Evolutionary conservation across 1,140 invertebrate species (phyloP).

Genomic region (Drosophila bipectinata): DNA sequence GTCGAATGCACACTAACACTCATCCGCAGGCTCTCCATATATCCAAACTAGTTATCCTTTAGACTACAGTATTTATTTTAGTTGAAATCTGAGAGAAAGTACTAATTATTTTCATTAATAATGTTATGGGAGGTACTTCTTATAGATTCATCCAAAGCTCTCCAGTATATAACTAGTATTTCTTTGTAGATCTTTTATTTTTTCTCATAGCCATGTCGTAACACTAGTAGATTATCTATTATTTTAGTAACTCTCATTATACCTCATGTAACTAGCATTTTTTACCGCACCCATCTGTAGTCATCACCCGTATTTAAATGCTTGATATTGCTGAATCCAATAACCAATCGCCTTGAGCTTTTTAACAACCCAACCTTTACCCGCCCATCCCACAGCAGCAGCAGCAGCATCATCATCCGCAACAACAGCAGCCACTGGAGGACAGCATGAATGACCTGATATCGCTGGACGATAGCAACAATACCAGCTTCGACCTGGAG

Average conservation of each 20-base stretch:
- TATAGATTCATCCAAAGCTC: not conserved
- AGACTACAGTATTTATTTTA: not conserved
- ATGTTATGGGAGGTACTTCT: too few relatives aligned
- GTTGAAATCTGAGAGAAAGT: not conserved
- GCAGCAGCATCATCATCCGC: conserved; percentile 43
- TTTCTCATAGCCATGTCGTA: too few relatives aligned
- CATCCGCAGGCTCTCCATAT: not conserved
- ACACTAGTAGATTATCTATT: not conserved
- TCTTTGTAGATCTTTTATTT: not conserved
- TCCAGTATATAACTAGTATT: not conserved
- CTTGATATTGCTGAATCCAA: conserved; percentile 13
- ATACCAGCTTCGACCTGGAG: conserved; percentile 81
- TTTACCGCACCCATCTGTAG: conserved; percentile 11
- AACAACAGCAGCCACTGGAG: conserved; percentile 45
- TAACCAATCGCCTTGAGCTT: conserved; percentile 20
- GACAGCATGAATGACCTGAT: conserved; percentile 82
- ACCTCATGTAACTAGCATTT: not conserved
- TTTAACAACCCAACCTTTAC: conserved; percentile 34
- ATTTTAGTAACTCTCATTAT: not conserved
- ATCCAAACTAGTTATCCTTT: not conserved
- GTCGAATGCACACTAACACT: conserved; percentile 45
- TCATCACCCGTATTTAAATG: not conserved
- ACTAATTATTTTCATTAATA: not conserved
- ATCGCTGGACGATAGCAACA: conserved; percentile 83
- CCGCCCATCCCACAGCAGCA: conserved; percentile 38